Conservation (phyloP, 2,888 invertebrate genomes). For the Nomada flava region DNA sequence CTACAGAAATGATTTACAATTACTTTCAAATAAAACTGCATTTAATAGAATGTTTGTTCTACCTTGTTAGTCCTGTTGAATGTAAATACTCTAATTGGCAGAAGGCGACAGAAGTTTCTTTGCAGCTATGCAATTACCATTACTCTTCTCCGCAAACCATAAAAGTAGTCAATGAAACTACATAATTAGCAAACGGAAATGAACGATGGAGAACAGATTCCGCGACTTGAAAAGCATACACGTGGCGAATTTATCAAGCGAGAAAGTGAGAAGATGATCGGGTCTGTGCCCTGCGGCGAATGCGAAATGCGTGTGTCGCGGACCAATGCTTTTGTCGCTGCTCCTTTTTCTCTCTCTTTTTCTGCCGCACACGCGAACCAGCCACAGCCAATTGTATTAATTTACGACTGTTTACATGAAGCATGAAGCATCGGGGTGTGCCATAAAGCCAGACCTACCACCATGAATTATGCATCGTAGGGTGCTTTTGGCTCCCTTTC, state of each 20-base stretch:
- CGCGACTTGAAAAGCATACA: background rate
- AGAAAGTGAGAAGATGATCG: constrained; percentile 2
- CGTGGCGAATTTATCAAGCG: constrained; percentile 22
- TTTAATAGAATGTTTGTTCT: background rate
- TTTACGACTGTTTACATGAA: constrained; percentile 75
- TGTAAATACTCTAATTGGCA: background rate
- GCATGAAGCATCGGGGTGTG: constrained; percentile 59
- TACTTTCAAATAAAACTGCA: background rate
- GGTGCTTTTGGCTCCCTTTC: constrained; percentile 64
- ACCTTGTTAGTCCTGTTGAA: background rate
- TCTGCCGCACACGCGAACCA: constrained; percentile 31
- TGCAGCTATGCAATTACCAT: background rate
- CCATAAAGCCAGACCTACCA: constrained; percentile 62
- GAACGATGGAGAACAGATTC: background rate
- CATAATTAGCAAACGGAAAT: constrained; percentile 3
- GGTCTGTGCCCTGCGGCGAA: background rate
- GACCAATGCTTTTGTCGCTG: background rate
- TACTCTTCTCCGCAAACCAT: background rate
- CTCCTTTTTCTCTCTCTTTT: background rate
- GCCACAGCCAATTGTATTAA: constrained; percentile 64
- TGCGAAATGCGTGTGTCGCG: constrained; percentile 26
- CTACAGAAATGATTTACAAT: background rate
- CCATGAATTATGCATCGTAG: constrained; percentile 76
- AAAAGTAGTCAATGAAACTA: background rate
- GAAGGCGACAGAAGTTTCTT: no score